Percentiles rank a stretch among this genome's conserved stretches.
phyloP scores from a whole-genome alignment of 2,888 invertebrate species.

The Clunio marinus region DNA sequence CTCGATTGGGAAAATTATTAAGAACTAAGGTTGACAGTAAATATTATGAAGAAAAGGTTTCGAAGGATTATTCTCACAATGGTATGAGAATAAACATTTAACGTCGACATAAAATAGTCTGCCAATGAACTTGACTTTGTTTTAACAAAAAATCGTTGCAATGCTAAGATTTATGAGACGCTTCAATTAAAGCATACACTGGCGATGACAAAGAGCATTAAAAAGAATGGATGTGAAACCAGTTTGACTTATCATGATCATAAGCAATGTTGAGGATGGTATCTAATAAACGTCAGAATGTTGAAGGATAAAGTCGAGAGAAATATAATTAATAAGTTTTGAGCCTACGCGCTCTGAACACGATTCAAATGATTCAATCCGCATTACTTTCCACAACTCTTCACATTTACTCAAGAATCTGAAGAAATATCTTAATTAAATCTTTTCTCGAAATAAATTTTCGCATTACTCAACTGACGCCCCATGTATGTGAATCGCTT shows the following conservation, averaged over 20 bases:
- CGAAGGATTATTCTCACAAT: too few species aligned
- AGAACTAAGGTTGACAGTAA: not conserved
- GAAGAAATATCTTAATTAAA: constrained; percentile 17
- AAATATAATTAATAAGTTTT: constrained; percentile 12
- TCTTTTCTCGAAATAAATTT: not conserved
- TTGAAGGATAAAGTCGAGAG: not conserved
- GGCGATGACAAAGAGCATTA: constrained; percentile 10
- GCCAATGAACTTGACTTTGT: too few species aligned
- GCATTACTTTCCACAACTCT: not conserved
- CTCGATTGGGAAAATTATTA: not conserved
- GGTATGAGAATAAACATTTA: too few species aligned
- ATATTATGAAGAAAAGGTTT: not conserved
- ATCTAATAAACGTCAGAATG: not conserved
- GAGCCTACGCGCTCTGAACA: not conserved
- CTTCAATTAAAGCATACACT: constrained; percentile 10
- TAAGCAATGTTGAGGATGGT: constrained; percentile 1
- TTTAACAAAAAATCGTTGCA: too few species aligned
- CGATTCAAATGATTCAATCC: not conserved
- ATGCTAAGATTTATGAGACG: not conserved
- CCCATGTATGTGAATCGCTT: too few species aligned
- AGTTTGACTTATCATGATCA: not conserved
- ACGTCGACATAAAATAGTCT: too few species aligned
- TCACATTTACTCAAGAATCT: not conserved
- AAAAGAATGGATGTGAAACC: constrained; percentile 15
- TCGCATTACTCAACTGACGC: not conserved